A percentile compares a stretch with the other conserved stretches of the same genome.
These are phyloP conservation scores for Drosophila equinoxialis DNA, from an alignment of 1,140 invertebrate species.

Conservation along the genomic window DNA sequence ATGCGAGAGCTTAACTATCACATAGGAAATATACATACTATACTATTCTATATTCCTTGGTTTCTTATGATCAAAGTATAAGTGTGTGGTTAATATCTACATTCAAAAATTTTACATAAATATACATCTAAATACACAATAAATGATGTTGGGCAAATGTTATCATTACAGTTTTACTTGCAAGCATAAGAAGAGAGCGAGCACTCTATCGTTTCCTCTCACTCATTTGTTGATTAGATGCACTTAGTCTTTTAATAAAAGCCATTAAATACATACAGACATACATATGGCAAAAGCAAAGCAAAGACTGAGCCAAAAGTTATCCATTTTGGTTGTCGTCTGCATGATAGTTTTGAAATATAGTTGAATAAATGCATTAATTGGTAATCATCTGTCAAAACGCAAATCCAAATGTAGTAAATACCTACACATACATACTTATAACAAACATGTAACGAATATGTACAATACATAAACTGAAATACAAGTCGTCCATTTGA, in stretches of 20 bases:
- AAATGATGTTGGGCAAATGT: constrained; percentile 11
- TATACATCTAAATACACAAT: constrained; percentile 10
- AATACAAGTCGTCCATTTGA: constrained; percentile 53
- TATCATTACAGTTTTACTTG: constrained; percentile 14
- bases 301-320: constrained; percentile 56
- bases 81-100: constrained; percentile 11
- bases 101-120: constrained; percentile 17
- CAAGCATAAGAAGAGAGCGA: background rate
- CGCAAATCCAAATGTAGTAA: constrained; percentile 22
- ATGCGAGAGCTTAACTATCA: constrained; percentile 18
- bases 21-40: constrained; percentile 7
- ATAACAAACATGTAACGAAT: background rate
- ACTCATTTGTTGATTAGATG: constrained; percentile 30
- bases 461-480: constrained; percentile 36
- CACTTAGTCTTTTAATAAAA: constrained; percentile 34
- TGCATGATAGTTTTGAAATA: constrained; percentile 29
- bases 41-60: background rate
- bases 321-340: constrained; percentile 47
- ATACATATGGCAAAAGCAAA: constrained; percentile 46
- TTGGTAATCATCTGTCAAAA: constrained; percentile 26
- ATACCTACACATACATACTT: constrained; percentile 15
- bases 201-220: background rate
- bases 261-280: background rate
- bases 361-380: constrained; percentile 43
- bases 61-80: constrained; percentile 16